phyloP scores from a whole-genome alignment of 2,113 vertebrate species.

The Athene noctua region DNA sequence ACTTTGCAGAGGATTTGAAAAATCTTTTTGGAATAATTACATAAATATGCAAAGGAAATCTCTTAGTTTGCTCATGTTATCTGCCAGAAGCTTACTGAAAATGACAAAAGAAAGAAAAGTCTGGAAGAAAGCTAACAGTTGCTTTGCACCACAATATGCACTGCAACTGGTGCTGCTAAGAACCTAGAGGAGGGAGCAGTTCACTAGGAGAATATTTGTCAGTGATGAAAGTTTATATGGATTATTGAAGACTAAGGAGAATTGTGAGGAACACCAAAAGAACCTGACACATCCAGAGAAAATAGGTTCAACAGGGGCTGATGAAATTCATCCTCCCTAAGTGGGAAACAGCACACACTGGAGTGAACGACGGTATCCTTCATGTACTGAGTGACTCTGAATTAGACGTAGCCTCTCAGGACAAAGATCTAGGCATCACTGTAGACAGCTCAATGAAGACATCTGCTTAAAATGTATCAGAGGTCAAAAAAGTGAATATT shows the following conservation, averaged over 20 bases:
- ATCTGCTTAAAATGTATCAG: conserved; percentile 42
- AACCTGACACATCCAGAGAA: background rate
- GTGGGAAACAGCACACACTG: background rate
- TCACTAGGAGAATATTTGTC: background rate
- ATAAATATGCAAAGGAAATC: conserved; percentile 27
- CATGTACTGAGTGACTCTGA: background rate
- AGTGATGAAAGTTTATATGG: background rate
- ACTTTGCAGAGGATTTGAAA: conserved; percentile 48
- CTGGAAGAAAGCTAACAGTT: background rate
- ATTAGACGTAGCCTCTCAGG: conserved; percentile 8
- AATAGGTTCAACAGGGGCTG: background rate
- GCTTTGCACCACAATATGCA: background rate
- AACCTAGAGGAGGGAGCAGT: background rate
- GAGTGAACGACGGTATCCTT: background rate
- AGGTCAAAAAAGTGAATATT: conserved; percentile 54
- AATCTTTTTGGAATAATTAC: conserved; percentile 47
- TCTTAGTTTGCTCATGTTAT: background rate
- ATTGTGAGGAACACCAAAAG: background rate
- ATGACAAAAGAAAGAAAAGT: background rate
- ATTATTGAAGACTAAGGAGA: background rate
- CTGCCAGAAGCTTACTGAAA: background rate
- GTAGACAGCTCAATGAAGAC: conserved; percentile 17
- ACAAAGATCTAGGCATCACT: conserved; percentile 27
- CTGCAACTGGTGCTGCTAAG: background rate
- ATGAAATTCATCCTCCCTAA: background rate